Base-by-base conservation (phyloP, 2,888 invertebrate genomes). In the Nudaria mundana region DNA sequence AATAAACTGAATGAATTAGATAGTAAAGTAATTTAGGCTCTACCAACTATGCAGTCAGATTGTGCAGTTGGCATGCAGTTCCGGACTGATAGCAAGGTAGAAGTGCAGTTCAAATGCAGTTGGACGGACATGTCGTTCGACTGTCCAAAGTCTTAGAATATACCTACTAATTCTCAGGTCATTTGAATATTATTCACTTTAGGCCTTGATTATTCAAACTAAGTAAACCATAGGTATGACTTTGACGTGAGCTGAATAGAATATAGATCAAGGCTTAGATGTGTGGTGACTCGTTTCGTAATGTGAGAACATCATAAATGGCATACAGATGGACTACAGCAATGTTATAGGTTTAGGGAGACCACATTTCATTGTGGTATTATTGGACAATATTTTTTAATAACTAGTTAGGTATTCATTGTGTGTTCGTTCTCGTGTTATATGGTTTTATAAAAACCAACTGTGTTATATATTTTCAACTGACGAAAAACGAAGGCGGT, bases 251-350 rank as follows among this genome's bases (percentile, higher is more conserved):
- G 8, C 14, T 28, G 13, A 28, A 85, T 83, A 82, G 81, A 76
- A 86, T 79, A 76, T 80, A 81, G 84, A 70, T 71, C 86, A 87
- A 85, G 86, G 86, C 71, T 70, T 54, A 40, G 30, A 51, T 20
- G 8, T 65, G 53, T 48, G 57, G 59, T 57, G 56, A 73, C 70
- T 67, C 71, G 63, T 81, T 80, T 78, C 78, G 81, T 81, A 79
- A 81, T 69, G 64, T 70, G 58, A 56, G 66, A 67, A 70, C 71
- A 68, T 71, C 76, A 66, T 74, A 73, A 71, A 77, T 73, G 73
- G 74, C 71, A 57, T 56, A 68, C 62, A 73, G 81, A 83, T 81
- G 77, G 73, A 63, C 68, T 60, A 57, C 44, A 47, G 48, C 49
- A 51, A 44, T 53, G 47, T 52, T 59, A 47, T 48, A 48, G 50